Conservation (phyloP, 2,888 invertebrate species). For the Caenorhabditis sp. region DNA sequence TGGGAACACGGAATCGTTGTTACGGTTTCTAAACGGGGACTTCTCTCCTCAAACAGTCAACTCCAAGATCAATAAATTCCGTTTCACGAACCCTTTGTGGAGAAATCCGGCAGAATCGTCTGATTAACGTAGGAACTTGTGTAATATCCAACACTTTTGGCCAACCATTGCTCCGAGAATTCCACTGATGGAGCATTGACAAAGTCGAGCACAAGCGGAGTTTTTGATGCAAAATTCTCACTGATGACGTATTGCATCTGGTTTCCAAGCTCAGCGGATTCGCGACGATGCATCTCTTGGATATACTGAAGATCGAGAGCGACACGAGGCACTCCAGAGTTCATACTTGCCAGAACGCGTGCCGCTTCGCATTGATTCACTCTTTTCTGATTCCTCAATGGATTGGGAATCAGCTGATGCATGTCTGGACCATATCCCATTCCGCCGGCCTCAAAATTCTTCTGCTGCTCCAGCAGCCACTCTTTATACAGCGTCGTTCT, state of each 20-base stretch:
- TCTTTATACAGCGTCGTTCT: not conserved
- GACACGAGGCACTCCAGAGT: slow-evolving; percentile 49
- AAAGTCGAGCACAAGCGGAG: slow-evolving; percentile 59
- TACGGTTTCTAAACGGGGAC: too few species aligned
- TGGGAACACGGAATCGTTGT: too few species aligned
- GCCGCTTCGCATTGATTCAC: slow-evolving; percentile 51
- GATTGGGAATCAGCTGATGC: slow-evolving; percentile 65
- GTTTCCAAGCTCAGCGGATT: slow-evolving; percentile 48
- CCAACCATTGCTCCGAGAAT: slow-evolving; percentile 47
- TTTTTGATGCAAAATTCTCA: slow-evolving; percentile 58
- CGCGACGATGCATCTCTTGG: slow-evolving; percentile 2
- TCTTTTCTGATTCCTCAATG: slow-evolving; percentile 60
- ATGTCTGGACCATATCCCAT: slow-evolving; percentile 73
- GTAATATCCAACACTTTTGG: slow-evolving; percentile 52
- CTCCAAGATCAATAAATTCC: too few species aligned
- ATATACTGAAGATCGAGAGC: slow-evolving; percentile 61
- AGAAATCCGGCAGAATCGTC: slow-evolving; percentile 51
- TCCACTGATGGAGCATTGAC: slow-evolving; percentile 51
- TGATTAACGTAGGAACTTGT: slow-evolving; percentile 35
- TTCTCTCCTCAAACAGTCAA: too few species aligned
- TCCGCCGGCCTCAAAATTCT: slow-evolving; percentile 58
- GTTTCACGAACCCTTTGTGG: slow-evolving; percentile 29
- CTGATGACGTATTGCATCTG: slow-evolving; percentile 66
- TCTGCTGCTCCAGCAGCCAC: slow-evolving; percentile 24
- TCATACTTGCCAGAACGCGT: slow-evolving; percentile 40